Evolutionary conservation across 2,113 vertebrate species (phyloP).

Genomic region (Brachyhypopomus gauderio): DNA sequence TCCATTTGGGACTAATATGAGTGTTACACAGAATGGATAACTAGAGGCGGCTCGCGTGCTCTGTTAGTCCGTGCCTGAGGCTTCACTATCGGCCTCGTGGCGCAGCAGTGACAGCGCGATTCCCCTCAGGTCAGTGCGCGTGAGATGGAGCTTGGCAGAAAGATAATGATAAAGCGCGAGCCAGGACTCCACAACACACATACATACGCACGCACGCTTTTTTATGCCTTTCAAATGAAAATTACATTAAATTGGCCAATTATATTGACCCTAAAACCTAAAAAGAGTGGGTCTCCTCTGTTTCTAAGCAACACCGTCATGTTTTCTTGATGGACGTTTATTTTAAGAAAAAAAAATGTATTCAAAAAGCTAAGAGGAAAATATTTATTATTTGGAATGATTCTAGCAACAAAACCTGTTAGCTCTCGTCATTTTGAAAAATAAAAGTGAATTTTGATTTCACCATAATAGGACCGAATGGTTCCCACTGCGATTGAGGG

Average conservation of each 20-base stretch:
- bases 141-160: conserved; percentile 71
- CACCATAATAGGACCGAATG: background rate
- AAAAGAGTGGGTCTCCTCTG: background rate
- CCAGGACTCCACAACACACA: conserved; percentile 33
- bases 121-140: conserved; percentile 62
- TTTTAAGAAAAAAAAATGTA: background rate
- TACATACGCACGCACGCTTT: background rate
- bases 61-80: too few species aligned
- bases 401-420: too few species aligned
- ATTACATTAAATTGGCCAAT: conserved; percentile 37
- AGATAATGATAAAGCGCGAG: conserved; percentile 72
- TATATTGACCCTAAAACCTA: background rate
- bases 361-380: background rate
- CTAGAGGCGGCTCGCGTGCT: too few species aligned
- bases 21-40: too few species aligned
- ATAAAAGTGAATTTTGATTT: too few species aligned
- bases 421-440: too few species aligned
- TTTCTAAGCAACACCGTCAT: conserved; percentile 28
- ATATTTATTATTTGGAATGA: background rate
- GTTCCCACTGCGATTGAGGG: background rate
- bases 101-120: conserved; percentile 52
- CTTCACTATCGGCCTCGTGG: background rate
- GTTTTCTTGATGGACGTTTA: background rate
- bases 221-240: conserved; percentile 25
- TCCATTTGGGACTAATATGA: too few species aligned